Base-by-base conservation (phyloP, 2,113 vertebrate genomes). In the Scalopus aquaticus region DNA sequence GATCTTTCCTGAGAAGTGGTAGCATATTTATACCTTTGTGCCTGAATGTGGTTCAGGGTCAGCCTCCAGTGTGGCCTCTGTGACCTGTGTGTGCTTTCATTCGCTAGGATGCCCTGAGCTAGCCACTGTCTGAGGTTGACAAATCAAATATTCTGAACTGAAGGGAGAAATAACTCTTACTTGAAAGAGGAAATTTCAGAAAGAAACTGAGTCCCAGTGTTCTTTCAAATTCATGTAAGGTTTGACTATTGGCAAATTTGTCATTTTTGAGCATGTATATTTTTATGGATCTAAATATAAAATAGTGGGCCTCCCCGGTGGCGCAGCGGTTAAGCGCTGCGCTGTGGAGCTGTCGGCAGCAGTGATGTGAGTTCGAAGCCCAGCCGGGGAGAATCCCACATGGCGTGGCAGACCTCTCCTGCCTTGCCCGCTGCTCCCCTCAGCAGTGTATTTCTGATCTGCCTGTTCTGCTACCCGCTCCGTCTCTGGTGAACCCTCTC, bases 91-190 rank as follows among this genome's bases (percentile, higher is more conserved):
- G 12, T 72, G 74, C 91, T 91, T 93, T 60, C 78, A 2, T 95
- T 88, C n/a, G 16, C 74, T 22, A 0, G 28, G 54, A 17, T 73
- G 77, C 60, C 72, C 1, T 94, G 89, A 94, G 74, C 77, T 60
- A 77, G 69, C 51, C 60, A 64, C 28, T 15, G 32, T 94, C 46
- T 64, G 83, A 49, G 49, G 82, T 79, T 89, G 69, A 84, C 91
- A 96, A 95, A 26, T 82, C 3, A 0, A 4, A 32, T 86, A 88
- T 44, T 96, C 83, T 37, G 81, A 95, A 86, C 86, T 96, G 39
- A 76, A 79, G 54, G 42, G 82, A 93, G 32, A 73, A 77, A 10
- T 60, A 58, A 37, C 19, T 54, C 51, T 84, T 65, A 91, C 60
- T 42, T 89, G 83, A 73, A 93, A 95, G 62, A 65, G n/a, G 35